Percentiles rank a stretch among this genome's conserved stretches.
Conservation (phyloP, 2,888 invertebrate species). For the Nebria salina region DNA sequence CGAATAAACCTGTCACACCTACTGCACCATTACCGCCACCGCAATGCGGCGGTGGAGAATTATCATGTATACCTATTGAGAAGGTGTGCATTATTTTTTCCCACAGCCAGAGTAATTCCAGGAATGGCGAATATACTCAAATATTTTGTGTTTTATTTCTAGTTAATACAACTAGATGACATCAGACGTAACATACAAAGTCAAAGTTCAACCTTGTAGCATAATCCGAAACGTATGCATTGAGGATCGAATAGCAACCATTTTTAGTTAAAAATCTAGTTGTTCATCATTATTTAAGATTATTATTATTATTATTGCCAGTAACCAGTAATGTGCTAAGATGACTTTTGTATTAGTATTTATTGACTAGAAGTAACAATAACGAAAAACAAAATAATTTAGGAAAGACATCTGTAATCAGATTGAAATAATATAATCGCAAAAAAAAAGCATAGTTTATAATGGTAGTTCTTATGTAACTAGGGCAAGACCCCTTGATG, state of each 20-base stretch:
- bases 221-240: slow-evolving; percentile 35
- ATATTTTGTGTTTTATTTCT: slow-evolving; percentile 50
- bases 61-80: slow-evolving; percentile 86
- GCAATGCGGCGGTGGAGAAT: slow-evolving; percentile 80
- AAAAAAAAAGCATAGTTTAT: slow-evolving; percentile 22
- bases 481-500: slow-evolving; percentile 42
- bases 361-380: slow-evolving; percentile 29
- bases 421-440: slow-evolving; percentile 33
- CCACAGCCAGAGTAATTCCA: not conserved
- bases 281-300: slow-evolving; percentile 33
- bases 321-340: slow-evolving; percentile 43
- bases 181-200: slow-evolving; percentile 58
- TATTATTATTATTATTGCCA: slow-evolving; percentile 33
- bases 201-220: slow-evolving; percentile 59
- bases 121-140: not conserved
- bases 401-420: slow-evolving; percentile 36
- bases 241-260: slow-evolving; percentile 17
- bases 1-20: slow-evolving; percentile 64
- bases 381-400: slow-evolving; percentile 31
- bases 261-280: slow-evolving; percentile 36
- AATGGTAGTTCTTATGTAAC: slow-evolving; percentile 32
- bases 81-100: slow-evolving; percentile 62
- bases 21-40: slow-evolving; percentile 66
- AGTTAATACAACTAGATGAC: slow-evolving; percentile 78
- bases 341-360: slow-evolving; percentile 42